Evolutionary conservation across 2,113 vertebrate species (phyloP), one percentile per base, ranked within the genome.

Genomic region (Corydoras sp.): DNA sequence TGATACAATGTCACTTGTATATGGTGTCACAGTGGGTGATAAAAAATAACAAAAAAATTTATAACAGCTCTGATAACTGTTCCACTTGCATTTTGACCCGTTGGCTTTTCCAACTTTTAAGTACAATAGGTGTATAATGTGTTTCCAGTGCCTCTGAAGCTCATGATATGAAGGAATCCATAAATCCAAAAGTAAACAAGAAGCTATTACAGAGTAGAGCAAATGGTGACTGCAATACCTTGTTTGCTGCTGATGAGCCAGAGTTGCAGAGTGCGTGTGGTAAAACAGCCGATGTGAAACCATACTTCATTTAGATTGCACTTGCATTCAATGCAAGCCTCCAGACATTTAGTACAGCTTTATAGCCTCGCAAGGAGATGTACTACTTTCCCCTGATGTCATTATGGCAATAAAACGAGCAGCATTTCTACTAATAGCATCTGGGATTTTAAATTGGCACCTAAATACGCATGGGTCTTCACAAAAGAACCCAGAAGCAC

Each of bases 91-190:
- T 24, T 24, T 24, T 24, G 18, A 24, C 18, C 18, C 18, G 18
- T 24, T 2, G 35, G 35, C 4, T 43, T 43, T 43, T 43, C 35
- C 35, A 43, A 8, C 35, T 43, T 43, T 43, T 43, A 43, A 43
- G 35, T 5, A 43, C 35, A 43, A 43, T 43, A 43, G 35, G 35
- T 43, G 35, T 43, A 43, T 43, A 43, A 43, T 43, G 35, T 43
- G 35, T 43, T 43, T 43, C 35, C 35, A 43, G 35, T 43, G 35
- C 32, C 69, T 69, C 11, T 14, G 60, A 54, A 65, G 43, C 11
- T 24, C 58, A 30, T 71, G 74, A 81, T 80, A 55, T 78, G 80
- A 72, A 70, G 62, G 74, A 78, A 80, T 78, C 64, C 58, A 72
- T 62, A 58, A 76, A 80, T 71, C 71, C 66, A 51, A 81, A 78